Evolutionary conservation across 2,888 invertebrate species (phyloP), one percentile per base, ranked within the genome.

Genomic region (Fragum fragum): DNA sequence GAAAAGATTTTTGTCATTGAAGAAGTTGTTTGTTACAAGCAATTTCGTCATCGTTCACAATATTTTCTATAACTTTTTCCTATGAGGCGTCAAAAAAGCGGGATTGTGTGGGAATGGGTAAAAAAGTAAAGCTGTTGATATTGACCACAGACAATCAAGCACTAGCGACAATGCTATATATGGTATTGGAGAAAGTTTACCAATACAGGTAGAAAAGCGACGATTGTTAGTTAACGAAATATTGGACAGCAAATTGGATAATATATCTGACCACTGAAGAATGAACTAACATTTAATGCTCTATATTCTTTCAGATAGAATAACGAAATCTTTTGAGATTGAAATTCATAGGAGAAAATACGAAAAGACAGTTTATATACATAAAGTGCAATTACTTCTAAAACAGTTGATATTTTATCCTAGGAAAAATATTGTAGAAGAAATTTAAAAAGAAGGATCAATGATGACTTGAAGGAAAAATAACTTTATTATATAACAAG

Each of bases 391-490:
- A 3, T 36, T 6, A 36, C 32, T 36, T 36, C 5, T 3, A 36
- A 36, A 36, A 36, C 5, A 36, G 5, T 9, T 36, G 3, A 36
- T 36, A 36, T 36, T n/a, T 9, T 36, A 36, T 36, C 9, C 32
- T 9, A 36, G 9, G 3, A 47, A 47, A 47, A 16, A n/a, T 47
- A 9, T 47, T 3, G 3, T 9, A 47, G 47, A 9, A 36, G 14
- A 47, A 9, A 47, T 5, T 47, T 14, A 2, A 47, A 14, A 14
- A 14, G n/a, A 47, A 47, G n/a, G n/a, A 47, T n/a, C 14, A 47
- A 47, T 47, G 47, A 47, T 47, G 47, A 47, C 47, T 47, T 47
- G 47, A 47, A 47, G 47, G 47, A 47, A 47, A n/a, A 47, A 47
- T n/a, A 47, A 18, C 14, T 47, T 47, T 6, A 36, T 9, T 3